Evolutionary conservation across 1,140 invertebrate genomes (phyloP).

Genomic region (Drosophila tropicalis): DNA sequence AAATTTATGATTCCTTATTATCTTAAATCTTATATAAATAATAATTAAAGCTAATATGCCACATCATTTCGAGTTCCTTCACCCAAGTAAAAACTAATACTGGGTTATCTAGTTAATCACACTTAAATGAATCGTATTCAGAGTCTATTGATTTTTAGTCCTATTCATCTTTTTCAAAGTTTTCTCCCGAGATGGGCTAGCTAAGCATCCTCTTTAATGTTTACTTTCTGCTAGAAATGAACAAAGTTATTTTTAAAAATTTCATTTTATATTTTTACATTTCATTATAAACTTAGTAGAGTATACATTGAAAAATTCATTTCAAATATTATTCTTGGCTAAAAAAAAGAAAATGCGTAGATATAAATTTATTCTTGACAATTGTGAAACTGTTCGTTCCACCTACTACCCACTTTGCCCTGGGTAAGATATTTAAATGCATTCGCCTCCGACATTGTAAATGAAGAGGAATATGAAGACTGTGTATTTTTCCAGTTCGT

Average conservation of each 20-base stretch:
- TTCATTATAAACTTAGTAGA: not conserved
- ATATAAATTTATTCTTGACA: constrained; percentile 18
- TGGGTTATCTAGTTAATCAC: too few relatives aligned
- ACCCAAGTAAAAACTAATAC: too few relatives aligned
- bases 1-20: too few relatives aligned
- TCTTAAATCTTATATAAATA: too few relatives aligned
- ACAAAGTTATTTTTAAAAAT: too few relatives aligned
- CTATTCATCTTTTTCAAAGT: not conserved
- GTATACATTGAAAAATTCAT: not conserved
- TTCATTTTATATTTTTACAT: too few relatives aligned
- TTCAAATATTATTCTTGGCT: constrained; percentile 8
- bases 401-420: not conserved
- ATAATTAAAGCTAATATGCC: too few relatives aligned
- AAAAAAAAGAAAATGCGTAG: too few relatives aligned
- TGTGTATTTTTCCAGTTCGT: constrained; percentile 80
- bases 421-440: constrained; percentile 66
- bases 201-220: not conserved
- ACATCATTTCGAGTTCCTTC: too few relatives aligned
- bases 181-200: too few relatives aligned
- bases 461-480: constrained; percentile 78
- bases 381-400: constrained; percentile 34
- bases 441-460: constrained; percentile 52
- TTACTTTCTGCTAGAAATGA: not conserved
- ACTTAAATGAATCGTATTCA: too few relatives aligned
- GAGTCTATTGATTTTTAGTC: too few relatives aligned